phyloP scores from a whole-genome alignment of 2,113 vertebrate genomes.

The Nesoenas mayeri region DNA sequence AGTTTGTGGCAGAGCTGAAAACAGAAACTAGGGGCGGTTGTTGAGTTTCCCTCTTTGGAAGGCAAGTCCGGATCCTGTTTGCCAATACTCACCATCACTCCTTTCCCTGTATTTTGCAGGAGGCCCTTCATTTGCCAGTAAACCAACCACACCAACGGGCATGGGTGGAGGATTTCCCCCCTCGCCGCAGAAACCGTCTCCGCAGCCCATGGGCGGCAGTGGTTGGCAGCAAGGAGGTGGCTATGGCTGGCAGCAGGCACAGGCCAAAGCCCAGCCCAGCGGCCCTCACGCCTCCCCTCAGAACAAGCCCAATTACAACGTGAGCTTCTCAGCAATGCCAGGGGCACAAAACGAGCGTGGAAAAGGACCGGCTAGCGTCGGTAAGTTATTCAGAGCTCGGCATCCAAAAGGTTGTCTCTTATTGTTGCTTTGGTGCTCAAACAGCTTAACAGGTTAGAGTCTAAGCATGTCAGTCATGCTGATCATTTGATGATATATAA shows the following conservation, averaged over 20 bases:
- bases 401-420: fast-evolving
- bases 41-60: neutral
- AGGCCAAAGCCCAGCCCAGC: conserved; percentile 74
- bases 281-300: conserved; percentile 89
- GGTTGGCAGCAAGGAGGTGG: conserved; percentile 82
- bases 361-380: conserved; percentile 78
- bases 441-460: neutral
- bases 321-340: conserved; percentile 87
- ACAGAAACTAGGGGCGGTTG: neutral
- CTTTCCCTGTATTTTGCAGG: conserved; percentile 46
- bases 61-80: neutral
- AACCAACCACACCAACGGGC: conserved; percentile 93
- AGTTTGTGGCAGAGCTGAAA: neutral
- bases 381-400: conserved; percentile 69
- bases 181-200: conserved; percentile 89
- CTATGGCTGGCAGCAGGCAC: conserved; percentile 80
- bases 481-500: fast-evolving
- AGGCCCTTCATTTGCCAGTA: conserved; percentile 92
- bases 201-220: conserved; percentile 81
- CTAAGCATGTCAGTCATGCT: neutral
- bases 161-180: conserved; percentile 87
- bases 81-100: fast-evolving
- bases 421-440: neutral
- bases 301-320: conserved; percentile 95
- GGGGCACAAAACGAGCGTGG: conserved; percentile 77